Conservation (phyloP, 2,888 invertebrate genomes). For the Habroteleia sp. region DNA sequence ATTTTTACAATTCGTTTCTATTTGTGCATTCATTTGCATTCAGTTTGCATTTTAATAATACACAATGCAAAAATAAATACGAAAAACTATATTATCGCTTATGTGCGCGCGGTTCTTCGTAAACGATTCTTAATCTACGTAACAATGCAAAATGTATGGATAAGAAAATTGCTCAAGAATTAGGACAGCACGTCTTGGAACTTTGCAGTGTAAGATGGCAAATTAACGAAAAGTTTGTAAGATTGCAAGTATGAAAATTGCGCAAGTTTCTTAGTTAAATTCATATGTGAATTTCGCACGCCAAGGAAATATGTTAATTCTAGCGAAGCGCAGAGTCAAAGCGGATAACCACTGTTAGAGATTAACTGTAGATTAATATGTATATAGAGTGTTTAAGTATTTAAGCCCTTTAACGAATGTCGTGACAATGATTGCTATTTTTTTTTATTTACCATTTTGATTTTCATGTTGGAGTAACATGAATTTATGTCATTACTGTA, state of each 20-base stretch:
- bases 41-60: constrained; percentile 11
- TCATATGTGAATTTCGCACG: constrained; percentile 37
- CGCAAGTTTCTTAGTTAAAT: constrained; percentile 3
- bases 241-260: constrained; percentile 35
- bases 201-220: constrained; percentile 11
- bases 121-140: background rate
- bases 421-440: constrained; percentile 9
- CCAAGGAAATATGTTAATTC: constrained; percentile 42
- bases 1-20: constrained; percentile 15
- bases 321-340: constrained; percentile 24
- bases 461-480: too few relatives aligned
- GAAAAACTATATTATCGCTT: too few relatives aligned
- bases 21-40: constrained; percentile 10
- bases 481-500: too few relatives aligned
- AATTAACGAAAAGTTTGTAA: constrained; percentile 21
- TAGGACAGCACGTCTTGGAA: constrained; percentile 14
- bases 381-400: constrained; percentile 33
- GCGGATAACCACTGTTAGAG: constrained; percentile 48
- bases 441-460: background rate
- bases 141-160: constrained; percentile 3
- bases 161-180: constrained; percentile 19
- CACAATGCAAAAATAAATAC: constrained; percentile 11
- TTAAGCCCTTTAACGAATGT: constrained; percentile 23
- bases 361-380: constrained; percentile 41
- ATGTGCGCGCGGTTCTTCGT: too few relatives aligned